Conservation (phyloP, 92 coral and sea anemone species). For the Desmophyllum pertusum region DNA sequence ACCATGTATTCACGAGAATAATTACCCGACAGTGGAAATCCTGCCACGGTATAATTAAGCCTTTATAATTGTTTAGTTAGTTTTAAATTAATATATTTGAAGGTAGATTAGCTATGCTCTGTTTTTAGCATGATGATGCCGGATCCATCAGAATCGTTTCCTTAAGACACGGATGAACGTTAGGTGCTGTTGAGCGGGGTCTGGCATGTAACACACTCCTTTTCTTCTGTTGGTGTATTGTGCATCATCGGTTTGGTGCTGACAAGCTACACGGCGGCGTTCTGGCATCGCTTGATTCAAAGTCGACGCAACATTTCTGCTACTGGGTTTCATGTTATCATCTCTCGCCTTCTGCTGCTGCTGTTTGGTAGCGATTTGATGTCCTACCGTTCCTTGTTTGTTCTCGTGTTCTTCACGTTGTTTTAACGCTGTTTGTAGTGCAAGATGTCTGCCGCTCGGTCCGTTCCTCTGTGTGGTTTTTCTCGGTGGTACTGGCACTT, state of each 20-base stretch:
- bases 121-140: background rate
- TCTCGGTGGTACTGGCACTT: background rate
- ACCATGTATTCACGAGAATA: too few relatives aligned
- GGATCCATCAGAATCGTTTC: background rate
- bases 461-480: background rate
- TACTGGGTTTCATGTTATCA: background rate
- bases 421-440: background rate
- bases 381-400: too few relatives aligned
- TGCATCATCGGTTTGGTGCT: background rate
- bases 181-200: background rate
- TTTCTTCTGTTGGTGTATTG: background rate
- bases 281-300: background rate
- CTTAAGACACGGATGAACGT: constrained; percentile 20
- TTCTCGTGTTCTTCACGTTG: background rate
- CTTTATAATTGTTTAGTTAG: too few relatives aligned
- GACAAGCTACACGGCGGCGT: constrained; percentile 19
- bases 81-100: too few relatives aligned
- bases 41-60: too few relatives aligned
- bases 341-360: background rate
- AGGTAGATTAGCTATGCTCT: background rate
- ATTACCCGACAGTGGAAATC: too few relatives aligned
- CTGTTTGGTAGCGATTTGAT: background rate
- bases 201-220: background rate
- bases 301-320: background rate
- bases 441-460: background rate